Percentiles rank a stretch among this genome's conserved stretches.
Conservation (phyloP, 2,113 vertebrate species). For the Diadophis punctatus region DNA sequence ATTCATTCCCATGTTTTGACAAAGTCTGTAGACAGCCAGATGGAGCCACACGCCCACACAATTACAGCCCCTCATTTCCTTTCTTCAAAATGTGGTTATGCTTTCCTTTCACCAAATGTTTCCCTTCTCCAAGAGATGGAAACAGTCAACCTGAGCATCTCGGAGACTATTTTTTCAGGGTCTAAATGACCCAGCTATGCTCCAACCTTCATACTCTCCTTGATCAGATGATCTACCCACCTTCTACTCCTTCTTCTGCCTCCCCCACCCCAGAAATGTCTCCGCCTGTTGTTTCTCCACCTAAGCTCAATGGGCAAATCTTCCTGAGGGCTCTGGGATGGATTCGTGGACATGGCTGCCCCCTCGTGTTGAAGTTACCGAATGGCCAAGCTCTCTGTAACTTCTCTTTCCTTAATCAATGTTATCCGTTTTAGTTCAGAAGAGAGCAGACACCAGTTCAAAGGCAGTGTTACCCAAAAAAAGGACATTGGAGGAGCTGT, state of each 20-base stretch:
- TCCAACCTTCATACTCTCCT: background rate
- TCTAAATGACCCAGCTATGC: background rate
- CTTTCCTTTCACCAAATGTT: background rate
- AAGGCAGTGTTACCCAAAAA: background rate
- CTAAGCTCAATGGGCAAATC: background rate
- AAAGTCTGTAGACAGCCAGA: background rate
- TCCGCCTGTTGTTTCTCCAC: no score
- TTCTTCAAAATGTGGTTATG: background rate
- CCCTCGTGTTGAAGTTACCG: background rate
- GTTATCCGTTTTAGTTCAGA: background rate
- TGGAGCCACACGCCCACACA: background rate
- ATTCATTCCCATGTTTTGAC: background rate
- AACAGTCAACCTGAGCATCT: background rate
- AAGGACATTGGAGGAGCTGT: background rate
- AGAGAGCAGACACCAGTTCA: background rate
- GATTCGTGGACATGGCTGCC: background rate
- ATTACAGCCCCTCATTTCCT: background rate
- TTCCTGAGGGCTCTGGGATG: no score
- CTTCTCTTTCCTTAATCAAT: background rate
- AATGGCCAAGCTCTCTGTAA: background rate
- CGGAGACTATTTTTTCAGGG: background rate
- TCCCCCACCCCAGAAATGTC: background rate
- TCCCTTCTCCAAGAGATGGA: background rate
- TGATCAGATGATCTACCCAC: background rate
- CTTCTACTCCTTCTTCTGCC: background rate